Evolutionary conservation across 2,888 invertebrate genomes (phyloP), one percentile per base, ranked within the genome.

Genomic region (Eremobia ochroleuca): DNA sequence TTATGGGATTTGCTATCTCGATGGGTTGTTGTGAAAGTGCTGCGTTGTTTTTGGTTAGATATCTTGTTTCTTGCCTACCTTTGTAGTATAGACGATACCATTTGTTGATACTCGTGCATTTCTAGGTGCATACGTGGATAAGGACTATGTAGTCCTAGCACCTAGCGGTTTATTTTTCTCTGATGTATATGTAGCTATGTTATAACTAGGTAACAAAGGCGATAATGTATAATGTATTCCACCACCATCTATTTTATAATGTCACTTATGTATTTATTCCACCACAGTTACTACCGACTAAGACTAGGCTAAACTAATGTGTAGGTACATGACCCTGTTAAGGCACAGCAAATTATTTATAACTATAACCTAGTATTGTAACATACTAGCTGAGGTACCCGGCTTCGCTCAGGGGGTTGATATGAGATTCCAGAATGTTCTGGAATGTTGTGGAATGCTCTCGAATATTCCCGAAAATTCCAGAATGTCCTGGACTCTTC

Each of bases 1-100:
- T 59, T 73, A 73, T 55, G 18, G 52, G 49, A 76, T 80, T 76
- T 81, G 76, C 66, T 72, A 52, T 75, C 49, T 71, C 34, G 46
- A 34, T 67, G 37, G 40, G 34, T 77, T 43, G 28, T 28, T 40
- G 61, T 9, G 49, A 49, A 59, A 64, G 55, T 43, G 13, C 13
- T 40, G 49, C 43, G 40, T 74, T 58, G 40, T 4, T 81, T 62
- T 81, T 59, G 13, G 34, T 59, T 13, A 5, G 34, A 43, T 15
- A 43, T 37, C 21, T 37, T 52, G 18, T n/a, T 67, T 61, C 4
- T 62, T 28, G 34, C 13, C 25, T 37, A 46, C 52, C 5, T 71
- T 49, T 72, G 13, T 25, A 43, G 25, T 28, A 37, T 15, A 34
- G 69, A 21, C 5, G 4, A 43, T 9, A 46, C 21, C 15, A 46